phyloP scores from a whole-genome alignment of 2,888 invertebrate genomes.

The Noctuana brunneofusca region DNA sequence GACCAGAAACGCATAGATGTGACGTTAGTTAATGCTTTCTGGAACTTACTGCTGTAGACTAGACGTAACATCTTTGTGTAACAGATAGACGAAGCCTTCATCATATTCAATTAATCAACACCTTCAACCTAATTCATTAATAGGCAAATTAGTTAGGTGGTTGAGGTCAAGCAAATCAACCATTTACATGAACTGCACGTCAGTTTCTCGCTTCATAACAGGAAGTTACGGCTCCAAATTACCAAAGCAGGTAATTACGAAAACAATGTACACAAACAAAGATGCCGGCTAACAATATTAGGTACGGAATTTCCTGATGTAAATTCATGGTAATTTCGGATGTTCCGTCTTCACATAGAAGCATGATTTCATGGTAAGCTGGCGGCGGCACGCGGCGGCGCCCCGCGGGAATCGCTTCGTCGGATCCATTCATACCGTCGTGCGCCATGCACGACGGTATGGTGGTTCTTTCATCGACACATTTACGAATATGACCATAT shows the following conservation, averaged over 20 bases:
- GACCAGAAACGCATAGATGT: too few species aligned
- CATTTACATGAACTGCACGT: background rate
- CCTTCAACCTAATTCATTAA: background rate
- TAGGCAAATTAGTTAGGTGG: background rate
- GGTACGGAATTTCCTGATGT: background rate
- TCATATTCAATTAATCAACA: background rate
- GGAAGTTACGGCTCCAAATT: too few species aligned
- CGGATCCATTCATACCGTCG: background rate
- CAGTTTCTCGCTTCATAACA: background rate
- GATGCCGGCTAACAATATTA: background rate
- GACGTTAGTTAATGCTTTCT: too few species aligned
- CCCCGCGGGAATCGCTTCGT: background rate
- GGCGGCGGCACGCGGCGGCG: background rate
- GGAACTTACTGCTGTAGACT: too few species aligned
- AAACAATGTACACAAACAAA: slow-evolving; percentile 1
- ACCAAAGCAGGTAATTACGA: slow-evolving; percentile 1
- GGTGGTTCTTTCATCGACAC: too few species aligned
- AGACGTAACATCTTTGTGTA: too few species aligned
- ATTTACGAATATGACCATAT: too few species aligned
- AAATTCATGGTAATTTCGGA: slow-evolving; percentile 10
- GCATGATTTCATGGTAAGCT: slow-evolving; percentile 4
- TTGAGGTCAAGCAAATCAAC: background rate
- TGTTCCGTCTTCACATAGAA: background rate
- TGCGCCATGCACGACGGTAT: background rate
- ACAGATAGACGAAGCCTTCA: background rate